Evolutionary conservation across 2,797 vertebrate species (phyloP).

Genomic region (Natrix natrix): DNA sequence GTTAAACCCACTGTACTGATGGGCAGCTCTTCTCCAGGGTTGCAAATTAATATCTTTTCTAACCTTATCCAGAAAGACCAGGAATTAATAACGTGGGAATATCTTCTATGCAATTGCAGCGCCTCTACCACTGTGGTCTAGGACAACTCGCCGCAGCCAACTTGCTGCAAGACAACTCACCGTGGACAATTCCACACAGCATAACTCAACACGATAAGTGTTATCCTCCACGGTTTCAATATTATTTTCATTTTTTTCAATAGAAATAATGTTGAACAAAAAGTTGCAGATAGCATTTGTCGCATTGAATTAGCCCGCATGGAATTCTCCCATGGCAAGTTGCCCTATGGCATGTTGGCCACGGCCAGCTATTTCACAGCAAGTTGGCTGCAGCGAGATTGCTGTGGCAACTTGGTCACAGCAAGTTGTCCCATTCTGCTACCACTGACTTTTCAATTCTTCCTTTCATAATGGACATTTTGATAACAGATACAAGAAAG

Average conservation of each 20-base stretch:
- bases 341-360: background rate
- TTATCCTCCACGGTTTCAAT: background rate
- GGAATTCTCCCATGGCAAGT: background rate
- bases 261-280: background rate
- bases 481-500: background rate
- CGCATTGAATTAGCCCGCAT: background rate
- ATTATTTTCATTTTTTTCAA: background rate
- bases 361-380: background rate
- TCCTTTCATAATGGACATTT: background rate
- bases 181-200: background rate
- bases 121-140: background rate
- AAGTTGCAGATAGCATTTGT: background rate
- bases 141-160: too few species aligned
- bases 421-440: background rate
- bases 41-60: background rate
- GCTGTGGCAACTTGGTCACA: accelerated
- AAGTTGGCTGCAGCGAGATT: background rate
- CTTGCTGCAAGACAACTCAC: background rate
- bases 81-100: background rate
- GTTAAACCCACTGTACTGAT: background rate
- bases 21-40: background rate
- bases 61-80: background rate
- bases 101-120: background rate
- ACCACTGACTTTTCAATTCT: background rate
- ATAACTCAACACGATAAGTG: background rate